These are phyloP conservation scores for Brienomyrus brachyistius DNA, from an alignment of 2,113 vertebrate genomes.

Conservation along the genomic window DNA sequence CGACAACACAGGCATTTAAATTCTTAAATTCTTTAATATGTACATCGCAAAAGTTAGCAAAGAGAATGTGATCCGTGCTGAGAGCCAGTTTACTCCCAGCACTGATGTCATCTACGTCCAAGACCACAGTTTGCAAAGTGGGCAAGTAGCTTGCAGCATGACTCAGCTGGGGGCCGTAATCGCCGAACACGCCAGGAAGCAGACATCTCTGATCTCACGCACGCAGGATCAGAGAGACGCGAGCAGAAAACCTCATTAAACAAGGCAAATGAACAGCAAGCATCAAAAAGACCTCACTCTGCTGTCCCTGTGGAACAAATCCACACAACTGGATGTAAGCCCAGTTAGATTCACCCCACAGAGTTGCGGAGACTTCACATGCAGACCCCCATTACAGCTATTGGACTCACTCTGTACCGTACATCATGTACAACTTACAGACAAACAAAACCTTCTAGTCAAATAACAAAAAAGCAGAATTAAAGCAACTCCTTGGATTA, in stretches of 20 bases:
- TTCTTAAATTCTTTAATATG: background rate
- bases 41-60: background rate
- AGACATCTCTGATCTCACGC: background rate
- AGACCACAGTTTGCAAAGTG: background rate
- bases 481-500: background rate
- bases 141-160: background rate
- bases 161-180: background rate
- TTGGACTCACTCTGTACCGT: background rate
- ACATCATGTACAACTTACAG: background rate
- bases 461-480: background rate
- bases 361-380: background rate
- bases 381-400: background rate
- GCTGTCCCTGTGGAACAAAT: background rate
- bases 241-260: slow-evolving; percentile 13
- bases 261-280: background rate
- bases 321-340: background rate
- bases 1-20: background rate
- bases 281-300: background rate
- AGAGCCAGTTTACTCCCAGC: background rate
- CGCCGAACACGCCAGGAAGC: background rate
- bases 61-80: background rate
- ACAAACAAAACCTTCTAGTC: background rate
- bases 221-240: slow-evolving; percentile 34
- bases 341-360: background rate
- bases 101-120: background rate